Evolutionary conservation across 2,888 invertebrate species (phyloP).

Genomic region (Enoplolaimus lenunculus): DNA sequence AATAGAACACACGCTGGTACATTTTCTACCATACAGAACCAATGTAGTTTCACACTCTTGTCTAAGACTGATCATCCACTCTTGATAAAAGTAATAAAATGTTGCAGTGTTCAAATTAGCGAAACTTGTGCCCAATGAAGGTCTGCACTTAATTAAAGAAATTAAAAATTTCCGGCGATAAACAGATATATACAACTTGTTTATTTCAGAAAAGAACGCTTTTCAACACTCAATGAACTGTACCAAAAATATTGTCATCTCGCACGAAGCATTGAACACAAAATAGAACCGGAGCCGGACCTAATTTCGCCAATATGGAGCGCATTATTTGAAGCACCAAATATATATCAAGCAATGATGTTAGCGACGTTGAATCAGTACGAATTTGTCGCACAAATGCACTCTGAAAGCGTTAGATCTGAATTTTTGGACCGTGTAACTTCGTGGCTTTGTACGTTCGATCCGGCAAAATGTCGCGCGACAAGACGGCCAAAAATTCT

Average conservation of each 20-base stretch:
- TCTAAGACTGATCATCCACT: too few species aligned
- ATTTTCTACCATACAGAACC: too few species aligned
- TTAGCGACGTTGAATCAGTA: not conserved
- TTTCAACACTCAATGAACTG: not conserved
- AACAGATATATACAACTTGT: too few species aligned
- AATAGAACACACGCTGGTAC: too few species aligned
- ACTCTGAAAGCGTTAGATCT: not conserved
- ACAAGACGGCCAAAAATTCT: not conserved
- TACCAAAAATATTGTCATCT: not conserved
- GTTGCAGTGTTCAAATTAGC: too few species aligned
- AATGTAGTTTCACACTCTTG: too few species aligned
- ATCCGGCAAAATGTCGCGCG: not conserved
- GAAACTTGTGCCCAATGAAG: too few species aligned
- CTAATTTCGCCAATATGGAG: not conserved
- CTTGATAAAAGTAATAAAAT: too few species aligned
- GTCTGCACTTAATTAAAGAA: too few species aligned
- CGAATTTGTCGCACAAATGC: not conserved
- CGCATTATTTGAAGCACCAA: not conserved
- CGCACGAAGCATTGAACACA: not conserved
- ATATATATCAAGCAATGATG: not conserved
- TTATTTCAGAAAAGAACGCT: not conserved
- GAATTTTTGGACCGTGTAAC: not conserved
- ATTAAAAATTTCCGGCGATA: too few species aligned
- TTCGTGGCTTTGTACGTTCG: not conserved
- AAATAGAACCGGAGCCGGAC: not conserved